phyloP scores from a whole-genome alignment of 2,113 vertebrate species.

The Aspidoscelis tigris region DNA sequence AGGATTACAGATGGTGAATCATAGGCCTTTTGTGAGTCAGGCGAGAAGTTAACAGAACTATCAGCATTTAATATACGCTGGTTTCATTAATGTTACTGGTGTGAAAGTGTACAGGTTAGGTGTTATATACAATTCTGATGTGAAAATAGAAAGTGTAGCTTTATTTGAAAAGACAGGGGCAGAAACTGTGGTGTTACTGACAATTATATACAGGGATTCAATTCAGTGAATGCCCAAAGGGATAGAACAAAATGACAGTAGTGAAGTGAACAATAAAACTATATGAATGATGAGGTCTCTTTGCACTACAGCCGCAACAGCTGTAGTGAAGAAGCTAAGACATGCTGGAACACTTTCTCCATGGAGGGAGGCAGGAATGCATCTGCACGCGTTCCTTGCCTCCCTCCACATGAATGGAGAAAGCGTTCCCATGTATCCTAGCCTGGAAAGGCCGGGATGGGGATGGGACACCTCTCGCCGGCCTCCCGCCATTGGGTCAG shows the following conservation, averaged over 20 bases:
- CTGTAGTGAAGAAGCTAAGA: too few relatives aligned
- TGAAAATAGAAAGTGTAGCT: constrained; percentile 12
- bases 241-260: not conserved
- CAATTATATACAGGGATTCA: not conserved
- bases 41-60: constrained; percentile 13
- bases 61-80: constrained; percentile 14
- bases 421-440: too few relatives aligned
- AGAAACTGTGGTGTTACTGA: not conserved
- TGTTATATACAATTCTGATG: constrained; percentile 9
- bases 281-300: not conserved
- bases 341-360: too few relatives aligned
- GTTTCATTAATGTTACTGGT: not conserved
- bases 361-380: too few relatives aligned
- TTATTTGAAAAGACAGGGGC: constrained; percentile 19
- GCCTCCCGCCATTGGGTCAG: too few relatives aligned
- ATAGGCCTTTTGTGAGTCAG: constrained; percentile 1
- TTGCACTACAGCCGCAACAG: not conserved
- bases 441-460: too few relatives aligned
- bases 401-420: too few relatives aligned
- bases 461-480: too few relatives aligned
- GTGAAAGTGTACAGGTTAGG: constrained; percentile 9
- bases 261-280: not conserved
- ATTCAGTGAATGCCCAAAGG: not conserved
- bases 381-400: too few relatives aligned
- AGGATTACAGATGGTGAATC: constrained; percentile 2